A percentile compares a stretch with the other conserved stretches of the same genome.
phyloP scores from a whole-genome alignment of 2,888 invertebrate genomes.

The Gari tellinella region DNA sequence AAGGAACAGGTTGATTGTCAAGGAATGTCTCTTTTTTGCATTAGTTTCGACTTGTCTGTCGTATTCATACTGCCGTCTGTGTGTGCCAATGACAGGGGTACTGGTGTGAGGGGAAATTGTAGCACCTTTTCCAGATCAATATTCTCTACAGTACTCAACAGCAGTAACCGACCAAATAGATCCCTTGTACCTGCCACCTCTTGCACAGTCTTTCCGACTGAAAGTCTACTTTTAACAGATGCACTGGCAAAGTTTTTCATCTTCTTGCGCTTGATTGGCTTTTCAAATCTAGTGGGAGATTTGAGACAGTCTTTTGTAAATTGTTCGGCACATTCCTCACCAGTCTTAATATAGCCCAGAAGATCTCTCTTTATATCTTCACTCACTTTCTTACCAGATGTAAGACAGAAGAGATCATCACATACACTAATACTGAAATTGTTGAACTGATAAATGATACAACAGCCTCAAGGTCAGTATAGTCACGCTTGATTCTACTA shows the following conservation, averaged over 20 bases:
- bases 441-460: slow-evolving; percentile 2
- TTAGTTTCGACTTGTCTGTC: slow-evolving; percentile 36
- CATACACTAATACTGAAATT: slow-evolving; percentile 2
- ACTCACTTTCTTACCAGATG: too few species aligned
- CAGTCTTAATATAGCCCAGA: neutral
- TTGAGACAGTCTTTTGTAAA: slow-evolving; percentile 35
- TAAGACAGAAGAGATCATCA: too few species aligned
- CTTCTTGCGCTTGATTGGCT: slow-evolving; percentile 36
- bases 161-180: slow-evolving; percentile 43
- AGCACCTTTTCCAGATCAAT: slow-evolving; percentile 39
- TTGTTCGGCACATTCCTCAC: slow-evolving; percentile 29
- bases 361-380: too few species aligned
- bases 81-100: slow-evolving; percentile 29
- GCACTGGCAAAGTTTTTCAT: slow-evolving; percentile 29
- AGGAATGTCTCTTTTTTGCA: slow-evolving; percentile 15
- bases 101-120: slow-evolving; percentile 33
- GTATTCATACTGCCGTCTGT: slow-evolving; percentile 34
- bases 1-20: neutral
- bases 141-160: slow-evolving; percentile 9
- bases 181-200: slow-evolving; percentile 29
- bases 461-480: slow-evolving; percentile 10
- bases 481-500: slow-evolving; percentile 8
- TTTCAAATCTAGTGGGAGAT: slow-evolving; percentile 37
- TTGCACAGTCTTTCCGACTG: neutral
- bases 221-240: slow-evolving; percentile 4